Percentiles rank a stretch among this genome's conserved stretches.
phyloP scores from a whole-genome alignment of 2,113 vertebrate genomes.

The Accipiter virgatus region DNA sequence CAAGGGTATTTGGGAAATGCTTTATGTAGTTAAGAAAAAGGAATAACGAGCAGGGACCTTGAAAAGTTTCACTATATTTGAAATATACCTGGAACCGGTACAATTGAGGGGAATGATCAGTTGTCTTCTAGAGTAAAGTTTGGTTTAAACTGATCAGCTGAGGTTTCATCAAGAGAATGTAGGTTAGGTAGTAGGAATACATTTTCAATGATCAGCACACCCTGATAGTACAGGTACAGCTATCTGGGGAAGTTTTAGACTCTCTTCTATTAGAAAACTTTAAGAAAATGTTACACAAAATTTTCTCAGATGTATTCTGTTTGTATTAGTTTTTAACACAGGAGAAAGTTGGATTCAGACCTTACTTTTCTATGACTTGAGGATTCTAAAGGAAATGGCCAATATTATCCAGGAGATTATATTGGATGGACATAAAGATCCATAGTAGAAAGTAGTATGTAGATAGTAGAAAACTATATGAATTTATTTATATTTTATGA shows the following conservation, averaged over 20 bases:
- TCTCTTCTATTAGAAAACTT: background rate
- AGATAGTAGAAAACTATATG: background rate
- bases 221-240: background rate
- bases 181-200: background rate
- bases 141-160: background rate
- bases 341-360: background rate
- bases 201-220: background rate
- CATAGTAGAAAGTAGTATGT: no score
- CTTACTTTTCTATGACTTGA: background rate
- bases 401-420: background rate
- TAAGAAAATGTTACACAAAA: background rate
- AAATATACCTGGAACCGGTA: background rate
- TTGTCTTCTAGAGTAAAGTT: background rate
- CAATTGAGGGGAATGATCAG: background rate
- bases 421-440: background rate
- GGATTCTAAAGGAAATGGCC: background rate
- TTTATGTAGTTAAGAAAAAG: background rate
- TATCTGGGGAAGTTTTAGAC: background rate
- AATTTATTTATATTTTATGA: background rate
- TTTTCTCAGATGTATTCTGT: background rate
- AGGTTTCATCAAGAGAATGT: background rate
- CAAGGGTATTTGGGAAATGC: background rate
- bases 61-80: background rate
- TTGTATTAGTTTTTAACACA: background rate
- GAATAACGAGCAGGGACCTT: background rate